Percentiles rank a stretch among this genome's conserved stretches.
Conservation (phyloP, 2,113 vertebrate genomes). For the Noturus placidus region DNA sequence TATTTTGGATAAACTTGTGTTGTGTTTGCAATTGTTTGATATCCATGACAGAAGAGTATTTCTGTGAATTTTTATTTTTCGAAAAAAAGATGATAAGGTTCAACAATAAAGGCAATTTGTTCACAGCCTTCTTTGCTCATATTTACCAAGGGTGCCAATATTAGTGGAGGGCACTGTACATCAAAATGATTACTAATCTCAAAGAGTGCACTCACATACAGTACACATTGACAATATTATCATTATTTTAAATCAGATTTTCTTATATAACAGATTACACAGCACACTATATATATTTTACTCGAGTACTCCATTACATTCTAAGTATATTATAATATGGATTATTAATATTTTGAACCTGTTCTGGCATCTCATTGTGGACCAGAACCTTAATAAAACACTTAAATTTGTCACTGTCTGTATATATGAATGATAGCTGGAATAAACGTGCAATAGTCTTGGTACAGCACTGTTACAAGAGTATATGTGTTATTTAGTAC, state of each 20-base stretch:
- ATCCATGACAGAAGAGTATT: no score
- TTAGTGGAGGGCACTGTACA: not conserved
- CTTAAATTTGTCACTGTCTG: not conserved
- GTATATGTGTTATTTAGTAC: not conserved
- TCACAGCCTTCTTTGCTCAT: no score
- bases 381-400: not conserved
- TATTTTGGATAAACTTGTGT: no score
- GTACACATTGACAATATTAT: not conserved
- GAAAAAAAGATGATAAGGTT: no score
- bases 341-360: not conserved
- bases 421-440: not conserved
- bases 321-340: not conserved
- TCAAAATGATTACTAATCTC: slow-evolving; percentile 5
- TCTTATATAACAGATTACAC: no score
- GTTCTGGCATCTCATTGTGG: not conserved
- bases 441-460: not conserved
- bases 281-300: no score
- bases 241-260: no score
- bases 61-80: no score
- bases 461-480: not conserved
- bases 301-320: no score
- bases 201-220: not conserved
- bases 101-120: no score
- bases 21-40: no score
- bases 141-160: no score